Evolutionary conservation across 2,888 invertebrate genomes (phyloP), one percentile per base, ranked within the genome.

Genomic region (Clitarchus hookeri): DNA sequence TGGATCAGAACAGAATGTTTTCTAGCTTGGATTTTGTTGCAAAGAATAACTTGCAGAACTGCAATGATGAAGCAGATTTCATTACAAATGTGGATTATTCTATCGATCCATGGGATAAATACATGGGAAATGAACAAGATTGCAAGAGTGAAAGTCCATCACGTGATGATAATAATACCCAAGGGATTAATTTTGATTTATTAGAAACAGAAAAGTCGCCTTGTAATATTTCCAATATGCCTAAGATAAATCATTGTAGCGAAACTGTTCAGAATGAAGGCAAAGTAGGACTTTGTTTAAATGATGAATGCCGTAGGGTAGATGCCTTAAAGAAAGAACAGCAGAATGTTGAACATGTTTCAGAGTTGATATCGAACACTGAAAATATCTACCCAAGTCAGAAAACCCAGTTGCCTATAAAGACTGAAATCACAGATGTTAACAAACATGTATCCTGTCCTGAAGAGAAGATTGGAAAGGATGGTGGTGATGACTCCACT

Each of bases 21-120:
- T 65, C 65, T n/a, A 65, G 65, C 65, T 19, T 65, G 91, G 91
- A 19, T 65, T 65, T 65, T 65, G 65, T 65, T 65, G 65, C 65
- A 23, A 65, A 65, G n/a, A 23, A 65, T 65, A n/a, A 65, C 23
- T 0, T 23, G 0, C 23, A 23, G n/a, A 65, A 65, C 65, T 65
- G 65, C 16, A n/a, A n/a, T 16, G 65, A 65, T 23, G 65, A n/a
- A 48, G 48, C 48, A n/a, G 65, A 65, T 65, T 65, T 65, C n/a
- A 65, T 65, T 65, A 23, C 65, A 23, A 23, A 65, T 48, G 36
- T 78, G 9, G 85, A 83, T 85, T 85, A 84, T 27, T 83, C 54
- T n/a, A 85, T 85, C 16, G 85, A 84, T 44, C 84, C 84, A 8
- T 85, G 85, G 85, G 85, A 85, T 25, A 84, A 54, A 27, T 84